Conservation (phyloP, 1,140 invertebrate species). For the Drosophila aff. region DNA sequence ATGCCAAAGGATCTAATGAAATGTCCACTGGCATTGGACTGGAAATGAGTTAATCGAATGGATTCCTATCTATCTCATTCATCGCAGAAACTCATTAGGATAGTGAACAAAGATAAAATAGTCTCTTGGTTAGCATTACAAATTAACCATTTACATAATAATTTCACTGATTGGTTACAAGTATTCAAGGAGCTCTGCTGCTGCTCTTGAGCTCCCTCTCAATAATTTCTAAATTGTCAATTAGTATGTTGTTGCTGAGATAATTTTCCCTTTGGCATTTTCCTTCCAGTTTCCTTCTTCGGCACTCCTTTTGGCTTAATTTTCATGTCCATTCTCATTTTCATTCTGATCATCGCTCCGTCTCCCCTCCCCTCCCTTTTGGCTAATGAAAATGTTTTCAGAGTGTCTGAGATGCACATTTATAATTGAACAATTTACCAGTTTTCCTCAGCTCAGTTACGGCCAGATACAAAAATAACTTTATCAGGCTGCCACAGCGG, state of each 20-base stretch:
- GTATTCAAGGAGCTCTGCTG: not conserved
- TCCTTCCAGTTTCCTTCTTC: not conserved
- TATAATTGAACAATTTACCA: slow-evolving; percentile 85
- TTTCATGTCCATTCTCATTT: slow-evolving; percentile 29
- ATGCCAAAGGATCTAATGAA: not conserved
- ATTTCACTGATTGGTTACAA: not conserved
- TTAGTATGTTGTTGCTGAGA: slow-evolving; percentile 2
- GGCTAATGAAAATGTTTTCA: slow-evolving; percentile 41
- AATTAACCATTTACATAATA: not conserved
- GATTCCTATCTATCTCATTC: not conserved
- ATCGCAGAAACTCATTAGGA: not conserved
- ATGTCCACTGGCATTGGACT: slow-evolving; percentile 30
- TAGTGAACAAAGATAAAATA: not conserved
- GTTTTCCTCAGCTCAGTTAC: slow-evolving; percentile 39
- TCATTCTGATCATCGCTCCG: slow-evolving; percentile 18
- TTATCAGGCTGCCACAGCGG: slow-evolving; percentile 39
- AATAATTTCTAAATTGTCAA: slow-evolving; percentile 36
- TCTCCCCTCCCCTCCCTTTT: not conserved
- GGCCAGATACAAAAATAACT: slow-evolving; percentile 64
- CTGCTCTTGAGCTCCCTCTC: no score
- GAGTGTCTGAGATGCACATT: slow-evolving; percentile 41
- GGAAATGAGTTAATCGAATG: slow-evolving; percentile 41
- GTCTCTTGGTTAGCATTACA: no score
- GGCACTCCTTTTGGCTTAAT: slow-evolving; percentile 12
- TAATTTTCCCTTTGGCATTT: slow-evolving; percentile 9